Base-by-base conservation (phyloP, 1,140 invertebrate species). In the Drosophila melanogaster region DNA sequence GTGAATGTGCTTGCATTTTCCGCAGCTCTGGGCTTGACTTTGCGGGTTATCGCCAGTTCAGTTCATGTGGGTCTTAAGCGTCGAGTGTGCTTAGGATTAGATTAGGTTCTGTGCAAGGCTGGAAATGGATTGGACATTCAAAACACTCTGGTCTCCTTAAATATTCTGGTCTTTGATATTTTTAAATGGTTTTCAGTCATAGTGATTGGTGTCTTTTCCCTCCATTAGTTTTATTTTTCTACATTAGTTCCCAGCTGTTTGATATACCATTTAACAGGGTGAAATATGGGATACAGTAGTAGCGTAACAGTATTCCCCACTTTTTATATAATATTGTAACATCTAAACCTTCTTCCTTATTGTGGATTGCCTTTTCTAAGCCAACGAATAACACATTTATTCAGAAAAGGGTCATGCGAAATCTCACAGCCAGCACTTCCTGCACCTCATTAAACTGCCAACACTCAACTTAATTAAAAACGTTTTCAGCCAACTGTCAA, bases 391-490 rank as follows among this genome's bases (percentile, higher is more conserved):
- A 19, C 19, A 40, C n/a, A 15, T 14, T 40, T 50, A 26, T 46
- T 46, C 57, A 8, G 10, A 40, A n/a, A 60, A 15, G 7, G 26
- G 10, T 7, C 8, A 7, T 70, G 60, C n/a, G 60, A 79, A 57
- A 56, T 47, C 24, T 46, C 15, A 14, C 35, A 62, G 19, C 50
- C 49, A 66, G 62, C 66, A 81, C 79, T 76, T 87, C 74, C 81
- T 87, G 81, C 83, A 79, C 64, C 70, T 86, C 79, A 83, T 83
- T 81, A 81, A 87, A 76, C 70, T 76, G 55, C 70, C 84, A 86
- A 69, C 81, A 76, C 74, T 81, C 75, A 87, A 86, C 83, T 86
- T 86, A 86, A 86, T 86, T 86, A 86, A 86, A 86, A 86, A 86
- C 75, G 50, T 86, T 86, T 87, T 77, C 79, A 72, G 61, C 54